Percentiles rank a stretch among this genome's conserved stretches.
These are phyloP conservation scores for Ladona fulva DNA, from an alignment of 1,140 invertebrate species.

Conservation along the genomic window DNA sequence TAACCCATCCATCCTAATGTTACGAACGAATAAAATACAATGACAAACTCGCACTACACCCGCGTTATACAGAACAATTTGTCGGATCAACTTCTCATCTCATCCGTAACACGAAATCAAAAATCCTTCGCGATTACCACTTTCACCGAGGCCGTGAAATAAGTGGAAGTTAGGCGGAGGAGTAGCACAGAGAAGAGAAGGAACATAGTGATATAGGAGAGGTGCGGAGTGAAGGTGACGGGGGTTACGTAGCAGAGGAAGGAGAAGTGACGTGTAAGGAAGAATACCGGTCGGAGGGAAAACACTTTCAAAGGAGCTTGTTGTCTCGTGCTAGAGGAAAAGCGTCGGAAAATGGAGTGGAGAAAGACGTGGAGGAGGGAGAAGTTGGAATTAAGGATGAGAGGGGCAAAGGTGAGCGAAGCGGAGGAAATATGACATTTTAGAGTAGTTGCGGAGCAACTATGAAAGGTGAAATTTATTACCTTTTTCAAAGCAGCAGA, in stretches of 20 bases:
- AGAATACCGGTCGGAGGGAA: not conserved
- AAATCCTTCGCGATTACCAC: too few species aligned
- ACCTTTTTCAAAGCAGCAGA: too few species aligned
- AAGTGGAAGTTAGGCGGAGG: not conserved
- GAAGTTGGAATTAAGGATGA: not conserved
- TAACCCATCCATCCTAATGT: too few species aligned
- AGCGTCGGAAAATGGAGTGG: not conserved
- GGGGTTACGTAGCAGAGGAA: not conserved
- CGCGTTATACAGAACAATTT: too few species aligned
- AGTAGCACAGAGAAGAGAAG: not conserved
- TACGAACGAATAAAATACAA: too few species aligned
- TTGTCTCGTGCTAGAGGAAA: not conserved
- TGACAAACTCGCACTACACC: too few species aligned
- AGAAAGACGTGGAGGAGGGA: not conserved
- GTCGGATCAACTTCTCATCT: too few species aligned
- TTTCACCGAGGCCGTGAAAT: not conserved
- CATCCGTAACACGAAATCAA: too few species aligned
- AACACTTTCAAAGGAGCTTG: not conserved
- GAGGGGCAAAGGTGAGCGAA: not conserved
- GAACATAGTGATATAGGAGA: not conserved
- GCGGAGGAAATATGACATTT: not conserved
- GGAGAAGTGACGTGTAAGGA: not conserved
- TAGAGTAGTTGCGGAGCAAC: too few species aligned
- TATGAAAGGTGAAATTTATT: too few species aligned
- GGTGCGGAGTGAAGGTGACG: not conserved